Conservation (phyloP, 2,888 invertebrate species). For the Mesorhabditis belari region DNA sequence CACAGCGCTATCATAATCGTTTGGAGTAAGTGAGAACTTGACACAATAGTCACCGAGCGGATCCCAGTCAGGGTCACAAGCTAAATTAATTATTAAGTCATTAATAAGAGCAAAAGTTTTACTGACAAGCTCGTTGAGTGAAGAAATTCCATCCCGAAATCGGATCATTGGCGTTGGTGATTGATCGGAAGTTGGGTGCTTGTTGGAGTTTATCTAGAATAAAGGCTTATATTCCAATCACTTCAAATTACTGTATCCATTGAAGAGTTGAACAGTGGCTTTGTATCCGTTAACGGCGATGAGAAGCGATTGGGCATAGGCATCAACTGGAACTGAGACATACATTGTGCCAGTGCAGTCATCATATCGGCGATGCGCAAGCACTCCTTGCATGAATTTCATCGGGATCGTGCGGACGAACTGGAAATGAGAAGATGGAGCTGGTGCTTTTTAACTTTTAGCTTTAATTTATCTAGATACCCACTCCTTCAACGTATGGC, state of each 20-base stretch:
- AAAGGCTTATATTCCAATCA: too few species aligned
- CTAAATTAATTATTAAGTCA: too few species aligned
- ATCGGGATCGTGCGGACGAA: conserved; percentile 19
- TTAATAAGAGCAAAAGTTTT: too few species aligned
- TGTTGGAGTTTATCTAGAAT: too few species aligned
- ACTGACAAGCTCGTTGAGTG: background rate
- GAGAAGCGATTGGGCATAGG: conserved; percentile 31
- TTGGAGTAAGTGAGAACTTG: conserved; percentile 7
- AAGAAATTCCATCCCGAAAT: background rate
- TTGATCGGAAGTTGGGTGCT: background rate
- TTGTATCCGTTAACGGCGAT: conserved; percentile 18
- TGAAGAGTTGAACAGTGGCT: conserved; percentile 11
- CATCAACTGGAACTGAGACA: conserved; percentile 33
- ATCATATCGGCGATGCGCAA: conserved; percentile 9
- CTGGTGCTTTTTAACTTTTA: too few species aligned
- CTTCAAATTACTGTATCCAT: conserved; percentile 3
- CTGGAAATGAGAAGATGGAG: too few species aligned
- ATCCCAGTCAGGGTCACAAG: conserved; percentile 32
- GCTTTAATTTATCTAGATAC: too few species aligned
- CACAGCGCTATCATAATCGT: conserved; percentile 16
- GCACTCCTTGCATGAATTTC: conserved; percentile 21
- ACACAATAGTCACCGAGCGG: conserved; percentile 26
- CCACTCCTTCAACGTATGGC: background rate
- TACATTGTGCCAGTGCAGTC: conserved; percentile 12
- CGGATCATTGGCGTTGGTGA: background rate